A percentile compares a stretch with the other conserved stretches of the same genome.
Conservation (phyloP, 2,113 vertebrate genomes). For the Eretmodus cyanostictus region DNA sequence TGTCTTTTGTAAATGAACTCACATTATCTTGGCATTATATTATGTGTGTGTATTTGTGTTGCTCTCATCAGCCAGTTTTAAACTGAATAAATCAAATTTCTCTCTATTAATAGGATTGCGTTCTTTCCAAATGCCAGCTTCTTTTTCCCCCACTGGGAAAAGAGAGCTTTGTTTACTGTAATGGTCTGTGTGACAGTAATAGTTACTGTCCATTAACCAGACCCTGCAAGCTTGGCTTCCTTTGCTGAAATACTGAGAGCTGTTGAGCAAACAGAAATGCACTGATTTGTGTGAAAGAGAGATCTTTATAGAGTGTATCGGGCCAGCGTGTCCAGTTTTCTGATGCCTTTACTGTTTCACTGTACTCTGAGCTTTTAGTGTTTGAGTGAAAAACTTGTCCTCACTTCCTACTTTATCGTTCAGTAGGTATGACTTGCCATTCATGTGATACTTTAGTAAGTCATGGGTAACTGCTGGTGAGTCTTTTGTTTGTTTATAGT, state of each 20-base stretch:
- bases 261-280: background rate
- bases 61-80: background rate
- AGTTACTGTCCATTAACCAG: slow-evolving; percentile 30
- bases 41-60: background rate
- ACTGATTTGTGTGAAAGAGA: background rate
- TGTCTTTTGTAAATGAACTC: background rate
- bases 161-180: slow-evolving; percentile 22
- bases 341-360: background rate
- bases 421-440: background rate
- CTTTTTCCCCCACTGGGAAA: background rate
- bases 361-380: background rate
- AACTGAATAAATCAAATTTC: background rate
- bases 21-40: background rate
- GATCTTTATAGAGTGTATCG: background rate
- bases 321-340: background rate
- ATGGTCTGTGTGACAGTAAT: slow-evolving; percentile 34
- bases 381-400: background rate
- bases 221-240: background rate
- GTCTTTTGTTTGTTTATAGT: background rate
- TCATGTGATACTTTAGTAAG: background rate
- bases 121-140: background rate
- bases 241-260: background rate
- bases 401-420: background rate
- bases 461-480: background rate
- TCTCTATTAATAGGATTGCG: background rate